These are phyloP conservation scores for Merluccius polli DNA, from an alignment of 2,797 vertebrate species.

Conservation along the genomic window DNA sequence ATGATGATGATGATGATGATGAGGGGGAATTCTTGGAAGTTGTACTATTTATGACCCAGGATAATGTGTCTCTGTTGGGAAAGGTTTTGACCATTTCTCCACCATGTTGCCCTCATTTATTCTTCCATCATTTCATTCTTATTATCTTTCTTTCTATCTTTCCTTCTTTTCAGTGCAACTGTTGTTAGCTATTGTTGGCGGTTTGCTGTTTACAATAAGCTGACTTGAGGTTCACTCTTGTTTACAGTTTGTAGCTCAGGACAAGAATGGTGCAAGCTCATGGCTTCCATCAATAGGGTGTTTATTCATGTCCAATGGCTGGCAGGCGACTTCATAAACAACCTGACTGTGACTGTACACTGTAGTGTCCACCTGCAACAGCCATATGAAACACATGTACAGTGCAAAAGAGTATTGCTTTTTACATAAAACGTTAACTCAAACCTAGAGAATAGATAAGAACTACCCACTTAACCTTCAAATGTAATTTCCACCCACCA, in stretches of 20 bases:
- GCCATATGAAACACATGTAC: background rate
- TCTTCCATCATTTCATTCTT: background rate
- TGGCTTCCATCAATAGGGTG: background rate
- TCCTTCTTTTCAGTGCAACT: conserved; percentile 6
- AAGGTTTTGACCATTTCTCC: background rate
- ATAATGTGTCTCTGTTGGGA: conserved; percentile 13
- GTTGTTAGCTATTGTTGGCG: conserved; percentile 8
- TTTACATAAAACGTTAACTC: background rate
- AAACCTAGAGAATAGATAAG: background rate
- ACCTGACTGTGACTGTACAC: background rate
- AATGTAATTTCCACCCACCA: background rate
- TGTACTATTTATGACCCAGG: conserved; percentile 25
- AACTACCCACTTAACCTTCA: no score
- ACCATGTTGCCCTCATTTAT: no score
- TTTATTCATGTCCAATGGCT: background rate
- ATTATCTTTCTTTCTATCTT: conserved; percentile 16
- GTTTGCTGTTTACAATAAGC: conserved; percentile 22
- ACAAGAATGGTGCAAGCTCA: conserved; percentile 34
- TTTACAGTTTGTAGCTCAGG: background rate
- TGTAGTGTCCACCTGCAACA: background rate
- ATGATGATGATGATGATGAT: conserved; percentile 26
- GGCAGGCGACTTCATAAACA: background rate
- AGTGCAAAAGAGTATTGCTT: background rate
- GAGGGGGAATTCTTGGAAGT: conserved; percentile 18
- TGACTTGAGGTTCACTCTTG: background rate